Evolutionary conservation across 2,888 invertebrate genomes (phyloP), one percentile per base, ranked within the genome.

Genomic region (Leucozona laternaria): DNA sequence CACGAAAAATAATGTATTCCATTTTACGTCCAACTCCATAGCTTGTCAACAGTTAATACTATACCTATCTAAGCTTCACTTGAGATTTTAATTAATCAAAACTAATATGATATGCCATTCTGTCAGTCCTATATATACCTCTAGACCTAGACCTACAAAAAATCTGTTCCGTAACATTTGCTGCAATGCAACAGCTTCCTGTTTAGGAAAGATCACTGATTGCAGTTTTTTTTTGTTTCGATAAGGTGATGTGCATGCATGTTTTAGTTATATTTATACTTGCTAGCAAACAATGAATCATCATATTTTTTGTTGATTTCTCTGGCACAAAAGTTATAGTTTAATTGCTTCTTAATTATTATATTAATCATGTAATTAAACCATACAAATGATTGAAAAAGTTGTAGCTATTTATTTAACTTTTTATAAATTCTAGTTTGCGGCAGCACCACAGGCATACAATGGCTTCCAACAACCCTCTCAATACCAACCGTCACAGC

Each of bases 401-500:
- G 17, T 45, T 45, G 17, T 13, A 45, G 4, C 7, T 7, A 37
- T n/a, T 40, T 48, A 17, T 55, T 31, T 20, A 55, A 4, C 5
- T 57, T 55, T n/a, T 40, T 45, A 57, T 20, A 40, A 13, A 6
- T 83, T 80, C 8, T 62, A 85, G 85, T 62, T 80, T n/a, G 57
- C 76, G 3, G 58, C 70, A n/a, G 10, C 64, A 3, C 75, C 31
- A 71, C 75, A 79, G 3, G 34, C 53, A 0, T 79, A 58, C 70
- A 57, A 43, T 45, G 40, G 22, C 4, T 85, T 77, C 45, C 86
- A 83, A 43, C 80, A 83, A 50, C 77, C 75, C 0, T 55, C 82
- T 25, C 84, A 81, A 57, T 78, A 86, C 37, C 86, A 70, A 25
- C 80, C 86, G 40, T 3, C 60, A 40, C 88, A 88, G 10, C 48